A percentile compares a stretch with the other conserved stretches of the same genome.
phyloP scores from a whole-genome alignment of 2,113 vertebrate genomes.

The Corythornis cristatus region DNA sequence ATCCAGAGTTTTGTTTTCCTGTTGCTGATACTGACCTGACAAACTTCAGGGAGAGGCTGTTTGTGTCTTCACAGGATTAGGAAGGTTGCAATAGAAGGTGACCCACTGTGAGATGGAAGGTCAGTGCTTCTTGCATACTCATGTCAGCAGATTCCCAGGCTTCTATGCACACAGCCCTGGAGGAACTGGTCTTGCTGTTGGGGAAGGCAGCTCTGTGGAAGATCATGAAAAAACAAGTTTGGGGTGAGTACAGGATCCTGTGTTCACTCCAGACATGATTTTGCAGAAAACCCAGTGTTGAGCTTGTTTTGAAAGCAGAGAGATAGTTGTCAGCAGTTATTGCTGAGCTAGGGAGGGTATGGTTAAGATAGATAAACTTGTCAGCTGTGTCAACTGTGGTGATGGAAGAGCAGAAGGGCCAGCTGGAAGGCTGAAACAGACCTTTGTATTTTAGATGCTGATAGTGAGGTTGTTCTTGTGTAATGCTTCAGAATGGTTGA shows the following conservation, averaged over 20 bases:
- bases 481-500: not conserved
- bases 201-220: not conserved
- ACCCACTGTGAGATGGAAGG: not conserved
- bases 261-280: not conserved
- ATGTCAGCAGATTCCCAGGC: not conserved
- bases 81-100: not conserved
- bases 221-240: not conserved
- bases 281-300: not conserved
- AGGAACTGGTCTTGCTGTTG: accelerated
- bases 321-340: conserved; percentile 22
- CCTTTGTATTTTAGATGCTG: not conserved
- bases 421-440: not conserved
- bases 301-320: conserved; percentile 17
- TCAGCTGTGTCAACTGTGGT: not conserved
- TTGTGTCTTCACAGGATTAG: not conserved
- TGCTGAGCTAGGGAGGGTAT: conserved; percentile 17
- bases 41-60: not conserved
- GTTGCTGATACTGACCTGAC: not conserved
- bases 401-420: conserved; percentile 30
- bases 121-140: not conserved
- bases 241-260: not conserved
- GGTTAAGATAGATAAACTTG: conserved; percentile 32
- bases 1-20: not conserved
- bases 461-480: not conserved
- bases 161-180: not conserved